Evolutionary conservation across 2,888 invertebrate species (phyloP), one percentile per base, ranked within the genome.

Genomic region (Hirtodrosophila confusa): DNA sequence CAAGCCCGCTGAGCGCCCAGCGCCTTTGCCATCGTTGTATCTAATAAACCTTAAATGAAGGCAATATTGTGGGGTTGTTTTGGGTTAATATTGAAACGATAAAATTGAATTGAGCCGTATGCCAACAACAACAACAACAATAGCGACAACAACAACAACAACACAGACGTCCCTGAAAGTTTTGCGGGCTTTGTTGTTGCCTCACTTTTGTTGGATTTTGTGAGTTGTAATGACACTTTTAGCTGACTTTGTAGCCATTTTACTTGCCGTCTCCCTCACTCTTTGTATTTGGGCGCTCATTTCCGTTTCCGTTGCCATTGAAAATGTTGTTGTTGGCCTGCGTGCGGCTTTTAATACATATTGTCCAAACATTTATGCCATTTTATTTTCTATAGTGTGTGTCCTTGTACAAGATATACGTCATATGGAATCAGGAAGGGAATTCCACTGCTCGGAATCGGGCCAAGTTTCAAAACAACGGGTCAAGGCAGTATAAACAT

Each of bases 11-110:
- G n/a, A 3, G 9, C 37, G 9, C 31, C 27, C 17, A 24, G 27
- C 53, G 43, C 11, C 48, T 45, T 47, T 55, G 50, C 24, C 45
- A 27, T 79, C 86, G 82, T 73, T 75, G 78, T 75, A 79, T 86
- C 87, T 88, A 89, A 90, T 89, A 89, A 90, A 90, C 90, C 89
- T 89, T 89, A 89, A 89, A 89, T 89, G 89, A 87, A 87, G 88
- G 88, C 90, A 89, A 89, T 89, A 88, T 89, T 90, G 88, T 86
- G 89, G 89, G 88, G 88, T 83, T 89, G 80, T 89, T 89, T 89
- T 88, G 88, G 89, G 89, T 90, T 88, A 88, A 89, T 89, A 84
- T 83, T 84, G 88, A 88, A 88, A 88, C 88, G 89, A 90, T 89
- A 90, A 90, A 89, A 89, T 84, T 86, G 77, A 88, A 88, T 90